A percentile compares a stretch with the other conserved stretches of the same genome.
These are phyloP conservation scores for Parazoanthus darwini DNA, from an alignment of 92 coral and sea anemone species.

Conservation along the genomic window DNA sequence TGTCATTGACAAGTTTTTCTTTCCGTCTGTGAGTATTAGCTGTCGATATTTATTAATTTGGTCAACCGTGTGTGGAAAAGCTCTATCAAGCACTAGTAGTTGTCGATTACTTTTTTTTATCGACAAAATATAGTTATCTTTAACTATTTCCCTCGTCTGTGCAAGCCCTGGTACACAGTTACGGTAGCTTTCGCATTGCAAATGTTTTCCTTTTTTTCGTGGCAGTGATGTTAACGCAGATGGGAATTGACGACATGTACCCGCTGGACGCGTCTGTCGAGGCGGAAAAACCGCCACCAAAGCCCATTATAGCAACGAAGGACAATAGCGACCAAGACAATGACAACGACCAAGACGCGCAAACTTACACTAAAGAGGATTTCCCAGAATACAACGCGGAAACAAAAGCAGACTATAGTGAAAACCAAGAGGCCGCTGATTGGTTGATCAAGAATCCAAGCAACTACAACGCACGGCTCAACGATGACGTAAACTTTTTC, in stretches of 20 bases:
- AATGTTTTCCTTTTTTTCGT: neutral
- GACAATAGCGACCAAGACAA: constrained; percentile 9
- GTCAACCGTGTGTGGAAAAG: too few species aligned
- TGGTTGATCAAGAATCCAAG: constrained; percentile 84
- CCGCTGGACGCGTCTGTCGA: constrained; percentile 73
- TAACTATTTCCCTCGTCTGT: too few species aligned
- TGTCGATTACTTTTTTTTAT: too few species aligned
- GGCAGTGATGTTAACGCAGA: constrained; percentile 69
- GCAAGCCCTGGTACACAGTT: too few species aligned
- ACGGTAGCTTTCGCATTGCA: too few species aligned
- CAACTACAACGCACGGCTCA: constrained; percentile 49
- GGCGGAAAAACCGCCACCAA: constrained; percentile 52
- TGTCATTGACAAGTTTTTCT: too few species aligned
- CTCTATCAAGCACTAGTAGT: too few species aligned
- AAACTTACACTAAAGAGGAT: constrained; percentile 46
- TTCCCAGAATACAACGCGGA: constrained; percentile 79
- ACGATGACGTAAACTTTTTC: constrained; percentile 35
- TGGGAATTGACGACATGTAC: constrained; percentile 75
- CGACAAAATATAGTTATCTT: too few species aligned
- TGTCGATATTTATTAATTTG: too few species aligned
- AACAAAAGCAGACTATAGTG: constrained; percentile 76
- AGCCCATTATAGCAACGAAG: constrained; percentile 63
- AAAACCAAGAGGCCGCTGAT: constrained; percentile 85
- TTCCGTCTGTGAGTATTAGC: too few species aligned
- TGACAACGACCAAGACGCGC: constrained; percentile 35